These are phyloP conservation scores for Sebastes oblongus DNA, from an alignment of 2,797 vertebrate genomes.

Conservation along the genomic window DNA sequence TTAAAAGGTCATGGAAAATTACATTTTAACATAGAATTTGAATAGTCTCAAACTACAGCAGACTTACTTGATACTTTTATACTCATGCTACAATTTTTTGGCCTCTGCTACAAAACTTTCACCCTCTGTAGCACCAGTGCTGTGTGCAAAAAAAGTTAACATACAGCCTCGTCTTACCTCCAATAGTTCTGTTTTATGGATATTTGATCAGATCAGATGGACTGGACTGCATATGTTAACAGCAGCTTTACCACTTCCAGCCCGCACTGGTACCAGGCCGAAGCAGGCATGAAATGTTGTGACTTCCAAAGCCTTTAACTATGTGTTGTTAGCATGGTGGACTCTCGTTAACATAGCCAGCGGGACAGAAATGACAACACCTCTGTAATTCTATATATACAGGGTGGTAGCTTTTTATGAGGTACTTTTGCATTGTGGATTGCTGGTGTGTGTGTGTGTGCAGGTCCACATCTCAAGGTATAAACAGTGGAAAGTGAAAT, in stretches of 20 bases:
- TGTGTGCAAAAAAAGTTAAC: no score
- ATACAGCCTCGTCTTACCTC: not conserved
- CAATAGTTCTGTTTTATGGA: not conserved
- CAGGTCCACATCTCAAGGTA: not conserved
- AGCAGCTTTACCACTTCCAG: not conserved
- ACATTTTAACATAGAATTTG: no score
- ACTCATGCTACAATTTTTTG: no score
- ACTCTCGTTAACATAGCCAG: slow-evolving; percentile 14
- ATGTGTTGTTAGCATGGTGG: slow-evolving; percentile 11
- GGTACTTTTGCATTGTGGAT: slow-evolving; percentile 8
- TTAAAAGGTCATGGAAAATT: not conserved
- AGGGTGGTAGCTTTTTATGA: slow-evolving; percentile 29
- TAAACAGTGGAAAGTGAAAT: slow-evolving; percentile 70
- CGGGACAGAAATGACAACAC: slow-evolving; percentile 20
- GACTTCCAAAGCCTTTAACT: slow-evolving; percentile 22
- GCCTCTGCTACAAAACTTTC: no score
- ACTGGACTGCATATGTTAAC: not conserved
- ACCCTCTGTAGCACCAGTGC: no score
- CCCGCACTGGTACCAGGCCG: not conserved
- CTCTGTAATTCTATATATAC: slow-evolving; percentile 19
- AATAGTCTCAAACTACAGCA: no score
- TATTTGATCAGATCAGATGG: not conserved
- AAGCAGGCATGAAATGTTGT: not conserved
- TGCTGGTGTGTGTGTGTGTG: not conserved
- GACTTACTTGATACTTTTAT: no score